These are phyloP conservation scores for Schmidtea mediterranea DNA, from an alignment of 1,140 invertebrate species.

Conservation along the genomic window DNA sequence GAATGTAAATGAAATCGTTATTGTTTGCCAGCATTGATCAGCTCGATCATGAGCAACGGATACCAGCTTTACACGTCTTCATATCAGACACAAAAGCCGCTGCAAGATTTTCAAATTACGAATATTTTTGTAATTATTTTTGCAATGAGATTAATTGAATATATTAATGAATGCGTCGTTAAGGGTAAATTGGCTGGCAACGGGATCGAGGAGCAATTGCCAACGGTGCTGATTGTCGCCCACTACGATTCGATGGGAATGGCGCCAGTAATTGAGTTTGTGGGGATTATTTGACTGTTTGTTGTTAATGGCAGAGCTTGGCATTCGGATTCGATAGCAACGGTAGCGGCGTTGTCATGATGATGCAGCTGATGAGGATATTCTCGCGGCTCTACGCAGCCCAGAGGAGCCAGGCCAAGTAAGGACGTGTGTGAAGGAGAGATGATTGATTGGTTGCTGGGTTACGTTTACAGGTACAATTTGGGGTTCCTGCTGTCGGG, in stretches of 20 bases:
- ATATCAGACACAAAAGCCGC: no score
- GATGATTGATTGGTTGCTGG: neutral
- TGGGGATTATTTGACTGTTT: conserved; percentile 7
- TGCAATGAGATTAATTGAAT: no score
- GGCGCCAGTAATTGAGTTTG: conserved; percentile 46
- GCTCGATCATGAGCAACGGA: no score
- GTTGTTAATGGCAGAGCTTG: conserved; percentile 36
- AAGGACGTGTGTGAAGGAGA: conserved; percentile 1
- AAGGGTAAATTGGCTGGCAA: conserved; percentile 56
- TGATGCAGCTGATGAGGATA: conserved; percentile 58
- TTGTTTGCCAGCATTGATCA: no score
- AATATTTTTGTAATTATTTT: no score
- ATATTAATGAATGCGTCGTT: no score
- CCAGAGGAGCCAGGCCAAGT: conserved; percentile 44
- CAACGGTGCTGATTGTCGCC: conserved; percentile 59
- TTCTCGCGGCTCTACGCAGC: conserved; percentile 68
- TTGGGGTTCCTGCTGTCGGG: conserved; percentile 66
- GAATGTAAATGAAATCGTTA: no score
- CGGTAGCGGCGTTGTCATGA: conserved; percentile 57
- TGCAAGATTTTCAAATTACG: no score
- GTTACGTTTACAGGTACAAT: conserved; percentile 33
- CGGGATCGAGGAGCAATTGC: conserved; percentile 46
- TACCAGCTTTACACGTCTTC: no score
- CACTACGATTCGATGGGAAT: conserved; percentile 68
- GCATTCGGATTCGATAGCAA: conserved; percentile 65